Evolutionary conservation across 2,797 vertebrate species (phyloP).

Genomic region (Rachycentron canadum): DNA sequence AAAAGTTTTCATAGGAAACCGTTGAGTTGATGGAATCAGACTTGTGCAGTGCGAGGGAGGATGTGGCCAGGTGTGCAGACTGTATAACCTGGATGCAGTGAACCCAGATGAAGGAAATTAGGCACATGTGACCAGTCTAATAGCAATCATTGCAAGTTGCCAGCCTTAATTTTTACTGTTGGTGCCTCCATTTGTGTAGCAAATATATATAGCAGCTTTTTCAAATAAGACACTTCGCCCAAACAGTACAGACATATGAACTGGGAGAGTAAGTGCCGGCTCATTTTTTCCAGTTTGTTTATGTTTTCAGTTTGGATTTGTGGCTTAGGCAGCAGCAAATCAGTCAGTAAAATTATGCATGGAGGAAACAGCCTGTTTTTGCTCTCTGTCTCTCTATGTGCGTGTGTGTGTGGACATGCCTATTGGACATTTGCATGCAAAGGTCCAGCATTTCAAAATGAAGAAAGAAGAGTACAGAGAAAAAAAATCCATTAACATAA

Average conservation of each 20-base stretch:
- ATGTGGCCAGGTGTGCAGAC: slow-evolving; percentile 18
- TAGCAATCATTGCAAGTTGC: not conserved
- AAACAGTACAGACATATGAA: slow-evolving; percentile 38
- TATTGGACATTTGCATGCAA: slow-evolving; percentile 33
- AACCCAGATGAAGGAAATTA: not conserved
- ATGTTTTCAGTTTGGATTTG: slow-evolving; percentile 53
- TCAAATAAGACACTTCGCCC: slow-evolving; percentile 41
- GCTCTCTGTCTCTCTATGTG: slow-evolving; percentile 16
- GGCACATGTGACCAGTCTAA: not conserved
- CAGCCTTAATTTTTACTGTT: not conserved
- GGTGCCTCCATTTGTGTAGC: slow-evolving; percentile 41
- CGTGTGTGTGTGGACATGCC: not conserved
- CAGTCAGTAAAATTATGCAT: slow-evolving; percentile 1
- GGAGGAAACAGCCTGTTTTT: slow-evolving; percentile 6
- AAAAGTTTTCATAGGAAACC: slow-evolving; percentile 46
- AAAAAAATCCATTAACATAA: slow-evolving; percentile 23
- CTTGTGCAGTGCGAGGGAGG: slow-evolving; percentile 13
- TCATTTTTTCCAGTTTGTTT: slow-evolving; percentile 43
- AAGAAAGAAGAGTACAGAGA: slow-evolving; percentile 8
- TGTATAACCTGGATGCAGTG: not conserved
- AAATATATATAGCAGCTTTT: slow-evolving; percentile 23
- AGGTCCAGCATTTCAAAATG: not conserved
- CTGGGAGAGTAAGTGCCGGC: slow-evolving; percentile 6
- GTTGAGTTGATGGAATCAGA: slow-evolving; percentile 17
- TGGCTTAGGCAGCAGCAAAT: slow-evolving; percentile 30